Evolutionary conservation across 2,113 vertebrate genomes (phyloP), one percentile per base, ranked within the genome.

Genomic region (Bos javanicus): DNA sequence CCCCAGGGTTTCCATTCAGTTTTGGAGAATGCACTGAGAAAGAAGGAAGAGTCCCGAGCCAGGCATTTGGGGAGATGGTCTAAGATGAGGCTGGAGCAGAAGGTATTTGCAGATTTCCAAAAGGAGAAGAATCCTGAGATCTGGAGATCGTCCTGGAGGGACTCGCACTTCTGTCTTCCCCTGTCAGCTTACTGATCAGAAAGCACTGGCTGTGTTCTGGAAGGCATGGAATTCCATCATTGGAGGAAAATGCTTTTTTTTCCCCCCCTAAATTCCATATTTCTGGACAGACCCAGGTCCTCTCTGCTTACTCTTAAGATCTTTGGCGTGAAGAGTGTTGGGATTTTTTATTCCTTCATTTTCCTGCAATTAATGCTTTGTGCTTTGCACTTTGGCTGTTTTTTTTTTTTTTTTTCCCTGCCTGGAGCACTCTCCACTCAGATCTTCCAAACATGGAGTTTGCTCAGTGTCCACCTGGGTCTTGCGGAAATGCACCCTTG

Each of bases 91-190:
- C 43, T 60, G 23, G 33, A 82, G 26, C 86, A 80, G 13, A 43
- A 56, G 56, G 33, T 48, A n/a, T 60, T 39, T 60, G 25, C 39
- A 33, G 28, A 43, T 83, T 71, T 78, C 6, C 26, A 25, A 92
- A 30, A 39, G 54, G 2, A 84, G 60, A 46, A 39, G 16, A 9
- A 30, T 28, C 17, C 3, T 67, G 43, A 90, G 30, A 60, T 57
- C 26, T 8, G 36, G 39, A 67, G 25, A 33, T 15, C 0, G 0
- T 39, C 14, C 25, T 19, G 1, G 36, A 30, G 15, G 39, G 4
- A 7, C 33, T 43, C 0, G 0, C 23, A 14, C 4, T 15, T 78
- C n/a, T 5, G 4, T 62, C 46, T 56, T 15, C 21, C 91, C 48
- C 26, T 26, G 23, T 10, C 23, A 25, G 43, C 25, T 57, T 21